A percentile compares a stretch with the other conserved stretches of the same genome.
phyloP scores from a whole-genome alignment of 1,140 invertebrate genomes.

The Daktulosphaira vitifoliae region DNA sequence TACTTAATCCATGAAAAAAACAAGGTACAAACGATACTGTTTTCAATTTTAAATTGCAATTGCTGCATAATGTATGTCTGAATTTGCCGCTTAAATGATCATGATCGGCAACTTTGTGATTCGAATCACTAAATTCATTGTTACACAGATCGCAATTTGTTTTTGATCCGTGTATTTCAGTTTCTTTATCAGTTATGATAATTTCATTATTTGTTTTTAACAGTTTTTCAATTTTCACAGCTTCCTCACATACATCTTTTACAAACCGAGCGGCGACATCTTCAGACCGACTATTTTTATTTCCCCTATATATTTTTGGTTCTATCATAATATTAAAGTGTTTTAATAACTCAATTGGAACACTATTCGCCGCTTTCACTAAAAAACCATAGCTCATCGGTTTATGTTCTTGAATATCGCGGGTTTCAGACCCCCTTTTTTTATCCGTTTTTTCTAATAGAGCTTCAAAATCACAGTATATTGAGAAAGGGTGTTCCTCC shows the following conservation, averaged over 20 bases:
- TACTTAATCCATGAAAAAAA: too few species aligned
- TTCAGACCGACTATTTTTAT: background rate
- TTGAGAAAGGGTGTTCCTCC: background rate
- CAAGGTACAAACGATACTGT: background rate
- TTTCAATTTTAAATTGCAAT: too few species aligned
- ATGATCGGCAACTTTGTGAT: background rate
- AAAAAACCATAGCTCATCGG: background rate
- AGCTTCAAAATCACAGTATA: conserved; percentile 19
- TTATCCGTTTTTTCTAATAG: background rate
- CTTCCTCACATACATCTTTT: background rate
- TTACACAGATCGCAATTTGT: background rate
- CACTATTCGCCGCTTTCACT: background rate
- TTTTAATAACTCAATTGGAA: background rate
- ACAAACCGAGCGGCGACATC: background rate
- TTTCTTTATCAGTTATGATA: background rate
- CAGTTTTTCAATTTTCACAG: background rate
- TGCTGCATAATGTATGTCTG: background rate
- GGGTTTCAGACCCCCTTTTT: background rate
- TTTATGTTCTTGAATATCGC: background rate
- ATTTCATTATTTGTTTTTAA: background rate
- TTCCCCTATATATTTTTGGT: background rate
- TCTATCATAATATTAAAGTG: background rate
- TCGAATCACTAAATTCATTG: background rate
- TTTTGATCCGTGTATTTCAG: background rate
- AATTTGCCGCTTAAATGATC: background rate